phyloP scores from a whole-genome alignment of 64 coral and sea anemone genomes.

The Catalaphyllia jardinei region DNA sequence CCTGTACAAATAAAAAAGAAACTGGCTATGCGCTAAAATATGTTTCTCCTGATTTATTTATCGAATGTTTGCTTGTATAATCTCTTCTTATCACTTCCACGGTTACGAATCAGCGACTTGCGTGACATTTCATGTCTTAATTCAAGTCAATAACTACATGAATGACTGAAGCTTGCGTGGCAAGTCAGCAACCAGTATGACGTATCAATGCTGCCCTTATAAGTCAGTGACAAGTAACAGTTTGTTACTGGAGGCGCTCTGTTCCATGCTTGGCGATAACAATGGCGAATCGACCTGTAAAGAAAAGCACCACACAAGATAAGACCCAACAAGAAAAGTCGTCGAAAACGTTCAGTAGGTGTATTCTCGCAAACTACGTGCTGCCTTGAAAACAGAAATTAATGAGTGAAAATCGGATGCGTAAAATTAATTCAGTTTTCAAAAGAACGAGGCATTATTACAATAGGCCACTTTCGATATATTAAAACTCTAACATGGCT shows the following conservation, averaged over 20 bases:
- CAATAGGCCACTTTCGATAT: too few species aligned
- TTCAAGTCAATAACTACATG: background rate
- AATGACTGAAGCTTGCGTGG: background rate
- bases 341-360: too few species aligned
- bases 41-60: too few species aligned
- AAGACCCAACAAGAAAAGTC: too few species aligned
- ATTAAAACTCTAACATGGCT: too few species aligned
- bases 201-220: background rate
- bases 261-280: slow-evolving; percentile 29
- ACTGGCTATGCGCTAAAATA: background rate
- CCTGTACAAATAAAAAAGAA: slow-evolving; percentile 15
- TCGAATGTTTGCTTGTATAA: too few species aligned
- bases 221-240: slow-evolving; percentile 35
- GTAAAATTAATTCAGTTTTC: too few species aligned
- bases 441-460: too few species aligned
- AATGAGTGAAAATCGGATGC: too few species aligned
- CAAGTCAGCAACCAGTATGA: background rate
- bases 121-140: background rate
- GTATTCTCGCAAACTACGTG: too few species aligned
- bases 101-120: background rate
- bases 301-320: background rate
- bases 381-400: too few species aligned
- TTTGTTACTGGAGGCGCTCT: slow-evolving; percentile 42
- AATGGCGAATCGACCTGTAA: slow-evolving; percentile 21
- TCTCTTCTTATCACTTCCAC: too few species aligned